Conservation (phyloP, 2,888 invertebrate species). For the Mongoloraphidia duomilia region DNA sequence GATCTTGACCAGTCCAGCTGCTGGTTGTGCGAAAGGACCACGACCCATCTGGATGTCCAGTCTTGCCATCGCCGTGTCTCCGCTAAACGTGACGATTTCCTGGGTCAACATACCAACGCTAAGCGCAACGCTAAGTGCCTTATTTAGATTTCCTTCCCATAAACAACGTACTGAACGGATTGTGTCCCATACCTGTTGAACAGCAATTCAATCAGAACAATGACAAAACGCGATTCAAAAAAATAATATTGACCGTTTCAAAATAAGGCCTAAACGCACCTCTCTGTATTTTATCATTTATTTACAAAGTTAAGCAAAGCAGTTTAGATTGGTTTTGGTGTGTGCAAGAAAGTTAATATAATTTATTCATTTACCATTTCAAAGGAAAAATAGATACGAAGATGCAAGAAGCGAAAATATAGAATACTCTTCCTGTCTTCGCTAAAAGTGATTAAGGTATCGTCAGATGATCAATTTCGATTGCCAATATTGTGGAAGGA, state of each 20-base stretch:
- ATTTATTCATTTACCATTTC: no score
- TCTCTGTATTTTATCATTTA: no score
- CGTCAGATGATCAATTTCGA: no score
- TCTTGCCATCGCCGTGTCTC: slow-evolving; percentile 68
- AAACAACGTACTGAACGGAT: slow-evolving; percentile 61
- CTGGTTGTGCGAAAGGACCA: slow-evolving; percentile 62
- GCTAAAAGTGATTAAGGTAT: no score
- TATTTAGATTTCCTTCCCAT: slow-evolving; percentile 69
- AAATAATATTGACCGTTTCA: background rate
- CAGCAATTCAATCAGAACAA: background rate
- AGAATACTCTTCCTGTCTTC: no score
- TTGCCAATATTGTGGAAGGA: no score
- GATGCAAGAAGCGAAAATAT: no score
- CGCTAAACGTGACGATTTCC: slow-evolving; percentile 68
- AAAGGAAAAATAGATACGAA: no score
- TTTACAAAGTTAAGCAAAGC: no score
- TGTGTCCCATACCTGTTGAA: slow-evolving; percentile 62
- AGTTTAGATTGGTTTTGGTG: no score
- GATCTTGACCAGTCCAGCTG: slow-evolving; percentile 64
- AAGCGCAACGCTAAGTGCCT: slow-evolving; percentile 56
- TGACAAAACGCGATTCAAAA: background rate
- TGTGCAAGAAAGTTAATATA: no score
- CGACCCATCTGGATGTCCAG: slow-evolving; percentile 63
- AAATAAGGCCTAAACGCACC: no score
- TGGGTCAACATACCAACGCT: slow-evolving; percentile 68